Percentiles rank a stretch among this genome's conserved stretches.
These are phyloP conservation scores for Atta cephalotes DNA, from an alignment of 1,140 invertebrate species.

Conservation along the genomic window DNA sequence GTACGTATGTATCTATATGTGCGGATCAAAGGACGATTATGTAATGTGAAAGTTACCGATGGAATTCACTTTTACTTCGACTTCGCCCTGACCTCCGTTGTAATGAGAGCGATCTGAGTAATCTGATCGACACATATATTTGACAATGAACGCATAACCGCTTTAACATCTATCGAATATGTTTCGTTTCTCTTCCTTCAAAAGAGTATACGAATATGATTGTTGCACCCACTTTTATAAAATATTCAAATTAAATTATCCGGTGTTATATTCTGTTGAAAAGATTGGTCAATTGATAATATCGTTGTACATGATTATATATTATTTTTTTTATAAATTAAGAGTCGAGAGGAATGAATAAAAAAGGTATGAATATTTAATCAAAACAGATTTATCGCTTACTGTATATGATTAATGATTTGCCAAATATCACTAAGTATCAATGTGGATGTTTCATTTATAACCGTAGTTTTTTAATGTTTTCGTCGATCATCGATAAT, in stretches of 20 bases:
- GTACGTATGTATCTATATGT: background rate
- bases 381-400: background rate
- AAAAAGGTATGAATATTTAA: slow-evolving; percentile 35
- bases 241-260: slow-evolving; percentile 50
- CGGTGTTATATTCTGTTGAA: background rate
- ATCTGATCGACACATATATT: slow-evolving; percentile 60
- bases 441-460: slow-evolving; percentile 21
- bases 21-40: slow-evolving; percentile 48
- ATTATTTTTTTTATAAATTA: background rate
- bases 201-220: slow-evolving; percentile 47
- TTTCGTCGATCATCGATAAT: background rate
- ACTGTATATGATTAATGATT: background rate
- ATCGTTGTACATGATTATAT: background rate
- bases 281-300: slow-evolving; percentile 39
- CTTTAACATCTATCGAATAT: slow-evolving; percentile 50
- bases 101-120: slow-evolving; percentile 76
- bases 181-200: slow-evolving; percentile 35
- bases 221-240: slow-evolving; percentile 44
- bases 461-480: background rate
- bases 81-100: slow-evolving; percentile 76
- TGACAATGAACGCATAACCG: slow-evolving; percentile 66
- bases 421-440: background rate
- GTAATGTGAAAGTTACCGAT: slow-evolving; percentile 72
- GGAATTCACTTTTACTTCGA: slow-evolving; percentile 79
- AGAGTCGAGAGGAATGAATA: background rate